Percentiles rank a stretch among this genome's conserved stretches.
phyloP scores from a whole-genome alignment of 2,113 vertebrate genomes.

The Platysteira castanea region DNA sequence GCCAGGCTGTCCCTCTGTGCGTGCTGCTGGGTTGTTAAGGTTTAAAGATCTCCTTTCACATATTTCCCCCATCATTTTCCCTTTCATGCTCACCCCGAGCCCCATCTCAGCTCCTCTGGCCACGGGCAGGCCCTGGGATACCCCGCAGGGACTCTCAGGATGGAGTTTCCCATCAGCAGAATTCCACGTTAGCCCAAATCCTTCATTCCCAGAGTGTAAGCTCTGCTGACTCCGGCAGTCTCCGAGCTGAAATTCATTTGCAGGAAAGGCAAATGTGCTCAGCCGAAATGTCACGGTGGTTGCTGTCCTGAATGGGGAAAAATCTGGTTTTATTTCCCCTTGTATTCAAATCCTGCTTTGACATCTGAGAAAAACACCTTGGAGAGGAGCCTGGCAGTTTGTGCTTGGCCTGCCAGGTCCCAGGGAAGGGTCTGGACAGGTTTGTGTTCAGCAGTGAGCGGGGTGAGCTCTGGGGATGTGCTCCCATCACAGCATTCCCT shows the following conservation, averaged over 20 bases:
- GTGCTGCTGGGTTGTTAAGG: neutral
- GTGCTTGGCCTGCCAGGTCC: too few species aligned
- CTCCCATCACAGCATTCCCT: neutral
- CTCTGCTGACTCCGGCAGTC: neutral
- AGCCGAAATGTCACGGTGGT: neutral
- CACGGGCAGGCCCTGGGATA: neutral
- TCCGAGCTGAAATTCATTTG: neutral
- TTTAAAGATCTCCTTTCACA: too few species aligned
- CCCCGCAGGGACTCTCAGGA: neutral
- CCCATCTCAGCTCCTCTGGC: too few species aligned
- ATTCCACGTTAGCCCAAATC: neutral
- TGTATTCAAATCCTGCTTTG: neutral
- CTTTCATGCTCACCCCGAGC: too few species aligned
- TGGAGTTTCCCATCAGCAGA: neutral
- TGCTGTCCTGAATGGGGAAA: neutral
- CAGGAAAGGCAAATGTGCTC: neutral
- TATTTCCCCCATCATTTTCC: too few species aligned
- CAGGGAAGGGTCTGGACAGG: neutral
- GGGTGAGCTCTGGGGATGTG: neutral
- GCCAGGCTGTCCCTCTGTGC: neutral
- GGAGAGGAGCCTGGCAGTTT: too few species aligned
- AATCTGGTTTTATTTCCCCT: neutral
- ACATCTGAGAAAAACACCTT: accelerated
- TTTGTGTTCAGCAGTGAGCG: neutral
- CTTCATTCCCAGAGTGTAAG: neutral